A percentile compares a stretch with the other conserved stretches of the same genome.
Evolutionary conservation across 23 tunicate species (phyloP).

Genomic region (Halocynthia roretzi): DNA sequence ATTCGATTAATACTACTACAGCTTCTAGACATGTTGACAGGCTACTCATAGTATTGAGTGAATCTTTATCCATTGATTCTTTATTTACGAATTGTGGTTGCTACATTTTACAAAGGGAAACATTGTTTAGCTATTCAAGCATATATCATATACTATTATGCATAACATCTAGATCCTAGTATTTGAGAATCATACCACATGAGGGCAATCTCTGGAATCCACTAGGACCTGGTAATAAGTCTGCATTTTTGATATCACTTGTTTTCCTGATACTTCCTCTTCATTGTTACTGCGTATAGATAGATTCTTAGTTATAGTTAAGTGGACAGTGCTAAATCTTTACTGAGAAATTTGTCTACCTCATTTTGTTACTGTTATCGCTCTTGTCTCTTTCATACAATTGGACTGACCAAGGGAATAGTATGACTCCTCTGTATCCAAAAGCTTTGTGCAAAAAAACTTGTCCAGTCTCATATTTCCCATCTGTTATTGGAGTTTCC

Average conservation of each 20-base stretch:
- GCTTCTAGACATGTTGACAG: too few species aligned
- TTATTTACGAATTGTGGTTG: too few species aligned
- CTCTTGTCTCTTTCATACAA: conserved; percentile 53
- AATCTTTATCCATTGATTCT: too few species aligned
- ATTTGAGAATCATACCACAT: conserved; percentile 17
- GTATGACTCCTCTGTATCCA: conserved; percentile 75
- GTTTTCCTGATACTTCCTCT: conserved; percentile 16
- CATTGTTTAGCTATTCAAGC: too few species aligned
- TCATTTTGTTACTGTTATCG: not conserved
- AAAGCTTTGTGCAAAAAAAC: conserved; percentile 70
- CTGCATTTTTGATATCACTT: conserved; percentile 34
- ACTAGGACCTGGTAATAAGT: conserved; percentile 84
- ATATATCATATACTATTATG: too few species aligned
- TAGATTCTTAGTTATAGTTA: not conserved
- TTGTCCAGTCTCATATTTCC: conserved; percentile 61
- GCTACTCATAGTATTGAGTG: too few species aligned
- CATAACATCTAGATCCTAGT: too few species aligned
- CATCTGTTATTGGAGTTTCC: conserved; percentile 22
- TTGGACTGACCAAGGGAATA: conserved; percentile 64
- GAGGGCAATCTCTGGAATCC: conserved; percentile 65
- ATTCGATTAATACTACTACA: not conserved
- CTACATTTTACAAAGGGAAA: too few species aligned
- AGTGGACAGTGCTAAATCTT: not conserved
- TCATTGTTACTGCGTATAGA: conserved; percentile 21
- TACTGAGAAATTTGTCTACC: too few species aligned